Base-by-base conservation (phyloP, 1,140 invertebrate species). In the Archivesica marissinica region DNA sequence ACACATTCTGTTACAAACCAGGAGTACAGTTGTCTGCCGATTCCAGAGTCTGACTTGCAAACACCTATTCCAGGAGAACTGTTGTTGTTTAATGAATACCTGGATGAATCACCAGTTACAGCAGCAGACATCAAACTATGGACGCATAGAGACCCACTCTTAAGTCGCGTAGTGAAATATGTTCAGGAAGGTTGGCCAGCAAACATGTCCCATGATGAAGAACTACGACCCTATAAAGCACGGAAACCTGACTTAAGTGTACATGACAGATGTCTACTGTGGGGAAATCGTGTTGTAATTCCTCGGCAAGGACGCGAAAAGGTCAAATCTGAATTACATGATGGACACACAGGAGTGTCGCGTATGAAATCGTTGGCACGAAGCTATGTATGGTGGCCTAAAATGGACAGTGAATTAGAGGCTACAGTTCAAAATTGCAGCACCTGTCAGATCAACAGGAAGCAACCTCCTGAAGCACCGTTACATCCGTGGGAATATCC, bases 1-100 rank as follows among this genome's bases (percentile, higher is more conserved):
- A 88, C 75, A 89, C 20, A 91, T 91, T 44, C 25, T 52, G 35
- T 88, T n/a, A n/a, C n/a, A n/a, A n/a, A 91, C 39, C 30, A 72
- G 30, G 70, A 80, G 33, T 66, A 20, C 61, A 82, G 35, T 68
- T 87, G 28, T 82, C 76, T 38, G 23, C 68, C 13, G 23, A n/a
- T n/a, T n/a, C 17, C 2, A 47, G 30, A 28, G 28, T 6, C 20
- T 50, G 66, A 35, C n/a, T 17, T 9, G 25, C 52, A n/a, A 13
- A 25, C 35, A 47, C 1, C n/a, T n/a, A n/a, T n/a, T n/a, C n/a
- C n/a, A 61, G 85, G 41, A 28, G 35, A 68, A 15, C 41, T 56
- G 33, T 23, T 85, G 20, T 81, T 50, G 1, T 44, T 77, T n/a
- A 61, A 78, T 25, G 70, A 86, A 54, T 39, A 30, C 7, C 44